Percentiles rank a stretch among this genome's conserved stretches.
Evolutionary conservation across 2,888 invertebrate genomes (phyloP).

Genomic region (Parapristionchus giblindavisi): DNA sequence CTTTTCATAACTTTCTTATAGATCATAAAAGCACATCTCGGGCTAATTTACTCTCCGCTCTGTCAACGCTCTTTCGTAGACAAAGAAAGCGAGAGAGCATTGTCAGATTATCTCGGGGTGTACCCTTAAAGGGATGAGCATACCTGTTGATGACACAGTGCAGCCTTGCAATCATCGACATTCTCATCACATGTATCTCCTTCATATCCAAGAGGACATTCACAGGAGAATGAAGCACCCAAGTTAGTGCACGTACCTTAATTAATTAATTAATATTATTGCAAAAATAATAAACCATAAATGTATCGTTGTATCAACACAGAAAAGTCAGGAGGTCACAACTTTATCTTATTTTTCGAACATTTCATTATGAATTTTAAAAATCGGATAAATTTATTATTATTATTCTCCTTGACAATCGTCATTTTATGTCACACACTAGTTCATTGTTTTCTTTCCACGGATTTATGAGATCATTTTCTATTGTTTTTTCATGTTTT

Average conservation of each 20-base stretch:
- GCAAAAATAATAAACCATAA: background rate
- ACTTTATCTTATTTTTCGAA: background rate
- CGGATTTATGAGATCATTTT: no score
- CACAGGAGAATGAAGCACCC: constrained; percentile 87
- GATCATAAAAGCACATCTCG: no score
- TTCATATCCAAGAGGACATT: constrained; percentile 89
- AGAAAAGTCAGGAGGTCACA: background rate
- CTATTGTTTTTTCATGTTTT: no score
- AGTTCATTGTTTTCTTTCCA: no score
- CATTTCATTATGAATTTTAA: background rate
- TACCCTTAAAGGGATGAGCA: background rate
- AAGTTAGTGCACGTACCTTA: constrained; percentile 79
- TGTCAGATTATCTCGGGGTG: background rate
- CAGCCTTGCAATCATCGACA: constrained; percentile 84
- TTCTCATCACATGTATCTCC: constrained; percentile 87
- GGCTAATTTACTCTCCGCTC: no score
- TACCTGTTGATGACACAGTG: constrained; percentile 37
- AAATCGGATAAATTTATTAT: background rate
- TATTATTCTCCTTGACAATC: no score
- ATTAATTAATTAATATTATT: background rate
- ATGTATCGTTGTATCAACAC: no score
- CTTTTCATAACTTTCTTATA: no score
- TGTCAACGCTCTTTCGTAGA: background rate
- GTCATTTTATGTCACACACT: no score
- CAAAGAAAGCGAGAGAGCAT: background rate